Evolutionary conservation across 2,797 vertebrate species (phyloP), one percentile per base, ranked within the genome.

Genomic region (Antennarius maculatus): DNA sequence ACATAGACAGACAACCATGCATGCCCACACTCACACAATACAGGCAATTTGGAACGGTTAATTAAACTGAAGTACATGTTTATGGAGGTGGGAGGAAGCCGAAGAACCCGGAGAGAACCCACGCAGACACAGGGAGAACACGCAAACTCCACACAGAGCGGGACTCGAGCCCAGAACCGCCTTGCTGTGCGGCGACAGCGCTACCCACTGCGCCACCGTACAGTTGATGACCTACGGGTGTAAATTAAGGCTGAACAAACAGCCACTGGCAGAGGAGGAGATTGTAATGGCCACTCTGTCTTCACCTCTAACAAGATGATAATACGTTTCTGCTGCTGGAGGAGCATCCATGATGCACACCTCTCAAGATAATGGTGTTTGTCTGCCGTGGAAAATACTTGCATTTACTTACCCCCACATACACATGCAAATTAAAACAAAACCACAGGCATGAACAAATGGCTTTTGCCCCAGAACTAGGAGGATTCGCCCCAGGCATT

Each of bases 291-390:
- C 86, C 81, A 76, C 83, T 86, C 83, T 64, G 77, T 83, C 85
- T 73, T 81, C 64, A 49, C 76, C 72, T 83, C 81, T 90, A 92
- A 92, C 82, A 11, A 93, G 89, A 84, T 86, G 86, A 88, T 89
- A 87, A 93, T 86, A 86, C 74, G 73, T 79, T 77, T 79, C 79
- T 70, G 82, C 66, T 61, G 67, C 83, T 81, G 78, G 81, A 69
- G 59, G 64, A 87, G 83, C 74, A 70, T 76, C 78, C 74, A 64
- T 68, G 68, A 79, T 69, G 82, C 81, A 71, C 65, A 81, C 71
- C 75, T 51, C 81, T 86, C 84, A 57, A 47, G 66, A 23, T 34
- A 65, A 73, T 55, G 64, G 61, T 66, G 68, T 82, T 49, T 39
- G 70, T 72, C 69, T 74, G 67, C 74, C 69, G 75, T 7, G 16